These are phyloP conservation scores for Grantiella picta DNA, from an alignment of 2,113 vertebrate species.

Conservation along the genomic window DNA sequence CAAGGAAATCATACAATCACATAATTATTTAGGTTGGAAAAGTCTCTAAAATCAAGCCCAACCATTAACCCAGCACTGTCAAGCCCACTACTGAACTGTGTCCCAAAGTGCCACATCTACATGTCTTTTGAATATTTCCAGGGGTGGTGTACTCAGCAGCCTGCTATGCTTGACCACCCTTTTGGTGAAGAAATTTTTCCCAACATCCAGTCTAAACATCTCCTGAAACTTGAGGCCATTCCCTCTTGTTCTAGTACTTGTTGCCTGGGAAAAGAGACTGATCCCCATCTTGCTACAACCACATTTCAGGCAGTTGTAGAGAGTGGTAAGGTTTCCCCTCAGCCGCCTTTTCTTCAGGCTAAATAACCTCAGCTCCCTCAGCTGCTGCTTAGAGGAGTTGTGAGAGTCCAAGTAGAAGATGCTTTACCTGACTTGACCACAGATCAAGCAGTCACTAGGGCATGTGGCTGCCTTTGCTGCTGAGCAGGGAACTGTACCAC, in stretches of 20 bases:
- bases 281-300: background rate
- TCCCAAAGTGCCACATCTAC: background rate
- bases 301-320: background rate
- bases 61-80: background rate
- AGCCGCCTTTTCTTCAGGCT: background rate
- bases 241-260: background rate
- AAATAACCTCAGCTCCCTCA: background rate
- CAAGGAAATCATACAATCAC: background rate
- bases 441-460: background rate
- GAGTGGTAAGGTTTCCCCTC: background rate
- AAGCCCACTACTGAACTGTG: background rate
- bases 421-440: background rate
- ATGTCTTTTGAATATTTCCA: background rate
- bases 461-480: rapidly evolving
- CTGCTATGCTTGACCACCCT: background rate
- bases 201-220: background rate
- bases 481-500: background rate
- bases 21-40: background rate
- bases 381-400: background rate
- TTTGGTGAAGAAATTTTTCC: background rate
- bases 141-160: background rate
- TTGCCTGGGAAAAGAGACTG: background rate
- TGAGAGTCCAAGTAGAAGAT: background rate
- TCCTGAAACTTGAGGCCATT: background rate
- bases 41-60: background rate